A percentile compares a stretch with the other conserved stretches of the same genome.
Evolutionary conservation across 35 echinoderm and acorn worm species (phyloP).

Genomic region (Amphiura filiformis): DNA sequence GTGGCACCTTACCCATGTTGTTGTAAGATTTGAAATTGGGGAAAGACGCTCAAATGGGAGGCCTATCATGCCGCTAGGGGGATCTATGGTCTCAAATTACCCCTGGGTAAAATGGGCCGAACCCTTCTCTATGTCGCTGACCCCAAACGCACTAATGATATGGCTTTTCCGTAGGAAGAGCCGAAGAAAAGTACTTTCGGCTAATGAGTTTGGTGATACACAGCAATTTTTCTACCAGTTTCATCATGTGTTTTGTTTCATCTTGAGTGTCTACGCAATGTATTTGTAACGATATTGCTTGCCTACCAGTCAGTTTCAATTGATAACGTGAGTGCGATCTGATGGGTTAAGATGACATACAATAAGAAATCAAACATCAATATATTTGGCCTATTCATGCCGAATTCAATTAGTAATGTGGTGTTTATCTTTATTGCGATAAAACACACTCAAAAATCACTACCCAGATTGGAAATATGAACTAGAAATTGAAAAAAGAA

Average conservation of each 20-base stretch:
- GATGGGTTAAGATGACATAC: no score
- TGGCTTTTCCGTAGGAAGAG: background rate
- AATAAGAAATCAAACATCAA: no score
- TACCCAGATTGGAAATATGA: no score
- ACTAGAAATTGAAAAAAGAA: no score
- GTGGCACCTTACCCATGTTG: background rate
- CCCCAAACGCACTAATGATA: background rate
- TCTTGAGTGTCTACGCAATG: background rate
- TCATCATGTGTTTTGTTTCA: background rate
- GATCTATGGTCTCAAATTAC: background rate
- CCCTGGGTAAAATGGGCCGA: constrained; percentile 8
- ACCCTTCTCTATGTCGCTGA: constrained; percentile 8
- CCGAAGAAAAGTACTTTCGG: background rate
- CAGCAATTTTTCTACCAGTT: no score
- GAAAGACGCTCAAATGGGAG: background rate
- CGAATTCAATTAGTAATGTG: no score
- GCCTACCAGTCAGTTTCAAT: no score
- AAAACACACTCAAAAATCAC: no score
- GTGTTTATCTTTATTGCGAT: no score
- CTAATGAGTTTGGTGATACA: background rate
- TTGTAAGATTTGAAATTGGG: constrained; percentile 9
- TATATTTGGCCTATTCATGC: no score
- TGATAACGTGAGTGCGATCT: no score
- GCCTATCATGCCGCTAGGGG: background rate
- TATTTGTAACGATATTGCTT: no score